These are phyloP conservation scores for Rhabdomys dilectus DNA, from an alignment of 2,113 vertebrate species.

Conservation along the genomic window DNA sequence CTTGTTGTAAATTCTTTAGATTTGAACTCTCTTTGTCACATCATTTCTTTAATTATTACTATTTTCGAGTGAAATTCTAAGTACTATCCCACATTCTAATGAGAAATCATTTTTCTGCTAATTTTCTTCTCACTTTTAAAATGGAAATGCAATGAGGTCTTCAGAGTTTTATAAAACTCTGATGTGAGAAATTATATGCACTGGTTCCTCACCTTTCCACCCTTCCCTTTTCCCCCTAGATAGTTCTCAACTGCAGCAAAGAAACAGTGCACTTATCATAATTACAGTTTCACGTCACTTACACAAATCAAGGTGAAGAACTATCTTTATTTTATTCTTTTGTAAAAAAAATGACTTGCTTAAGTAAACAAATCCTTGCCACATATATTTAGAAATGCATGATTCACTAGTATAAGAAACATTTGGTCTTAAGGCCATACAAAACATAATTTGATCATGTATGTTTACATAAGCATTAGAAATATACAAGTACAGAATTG, in stretches of 20 bases:
- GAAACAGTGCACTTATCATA: constrained; percentile 4
- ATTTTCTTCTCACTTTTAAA: constrained; percentile 40
- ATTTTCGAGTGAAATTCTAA: constrained; percentile 12
- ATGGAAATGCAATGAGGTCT: background rate
- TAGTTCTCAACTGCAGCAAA: background rate
- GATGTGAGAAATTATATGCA: constrained; percentile 37
- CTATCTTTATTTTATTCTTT: constrained; percentile 8
- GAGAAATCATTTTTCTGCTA: constrained; percentile 5
- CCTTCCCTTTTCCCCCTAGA: background rate
- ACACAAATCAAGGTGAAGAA: background rate
- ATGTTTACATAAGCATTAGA: constrained; percentile 24
- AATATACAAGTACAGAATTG: background rate
- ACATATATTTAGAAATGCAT: background rate
- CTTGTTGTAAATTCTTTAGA: constrained; percentile 50
- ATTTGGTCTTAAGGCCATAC: background rate
- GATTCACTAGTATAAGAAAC: background rate
- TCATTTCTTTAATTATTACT: constrained; percentile 18
- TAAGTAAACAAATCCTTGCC: background rate
- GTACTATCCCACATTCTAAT: background rate
- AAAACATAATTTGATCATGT: background rate
- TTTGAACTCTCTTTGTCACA: constrained; percentile 14
- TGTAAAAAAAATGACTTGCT: constrained; percentile 2
- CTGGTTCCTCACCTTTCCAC: background rate
- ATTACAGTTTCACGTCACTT: constrained; percentile 44
- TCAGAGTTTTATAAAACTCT: constrained; percentile 1